phyloP scores from a whole-genome alignment of 2,888 invertebrate species.

The Cerastoderma edule region DNA sequence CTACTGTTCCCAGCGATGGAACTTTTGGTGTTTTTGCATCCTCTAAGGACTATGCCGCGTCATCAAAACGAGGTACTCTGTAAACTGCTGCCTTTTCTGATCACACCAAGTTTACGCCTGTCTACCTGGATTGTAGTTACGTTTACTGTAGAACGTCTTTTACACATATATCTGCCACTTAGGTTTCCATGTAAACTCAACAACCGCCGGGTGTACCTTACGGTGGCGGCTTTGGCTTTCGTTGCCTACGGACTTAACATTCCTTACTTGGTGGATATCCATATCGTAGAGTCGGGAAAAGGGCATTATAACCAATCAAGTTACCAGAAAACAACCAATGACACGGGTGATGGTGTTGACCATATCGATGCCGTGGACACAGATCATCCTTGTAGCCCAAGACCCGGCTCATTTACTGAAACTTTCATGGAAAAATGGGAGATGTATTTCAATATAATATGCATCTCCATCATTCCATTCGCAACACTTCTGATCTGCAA shows the following conservation, averaged over 20 bases:
- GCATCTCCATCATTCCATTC: neutral
- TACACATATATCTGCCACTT: conserved; percentile 4
- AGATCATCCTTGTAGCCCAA: neutral
- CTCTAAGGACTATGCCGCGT: neutral
- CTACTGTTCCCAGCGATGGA: conserved; percentile 21
- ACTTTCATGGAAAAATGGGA: neutral
- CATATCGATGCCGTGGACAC: neutral
- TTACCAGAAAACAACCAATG: neutral
- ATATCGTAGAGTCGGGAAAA: neutral
- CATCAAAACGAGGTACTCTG: neutral
- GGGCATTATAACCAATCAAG: neutral
- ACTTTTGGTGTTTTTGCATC: conserved; percentile 1
- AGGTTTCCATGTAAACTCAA: neutral
- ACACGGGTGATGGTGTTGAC: neutral
- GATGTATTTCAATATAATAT: neutral
- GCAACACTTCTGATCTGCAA: neutral
- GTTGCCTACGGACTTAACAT: neutral
- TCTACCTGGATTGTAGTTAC: conserved; percentile 19
- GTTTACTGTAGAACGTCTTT: conserved; percentile 2
- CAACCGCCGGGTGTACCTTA: neutral
- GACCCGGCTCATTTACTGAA: neutral
- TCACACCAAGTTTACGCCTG: neutral
- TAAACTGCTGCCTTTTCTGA: conserved; percentile 4
- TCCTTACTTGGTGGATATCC: conserved; percentile 1
- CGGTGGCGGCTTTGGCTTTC: neutral